Evolutionary conservation across 1,140 invertebrate species (phyloP).

Genomic region (Cyphomyrmex costatus): DNA sequence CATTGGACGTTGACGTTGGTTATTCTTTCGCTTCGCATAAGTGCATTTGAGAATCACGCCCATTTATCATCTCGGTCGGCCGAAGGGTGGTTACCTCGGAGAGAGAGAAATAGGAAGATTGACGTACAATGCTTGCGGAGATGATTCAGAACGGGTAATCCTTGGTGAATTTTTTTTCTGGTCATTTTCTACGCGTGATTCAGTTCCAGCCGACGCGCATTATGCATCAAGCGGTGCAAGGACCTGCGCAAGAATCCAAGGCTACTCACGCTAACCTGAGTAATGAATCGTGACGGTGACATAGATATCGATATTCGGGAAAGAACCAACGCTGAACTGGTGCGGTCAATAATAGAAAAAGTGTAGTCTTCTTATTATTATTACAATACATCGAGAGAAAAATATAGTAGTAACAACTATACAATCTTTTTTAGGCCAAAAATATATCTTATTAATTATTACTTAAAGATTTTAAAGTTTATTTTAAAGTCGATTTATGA

Average conservation of each 20-base stretch:
- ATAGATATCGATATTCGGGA: slow-evolving; percentile 31
- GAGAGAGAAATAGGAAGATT: slow-evolving; percentile 42
- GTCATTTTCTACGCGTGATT: slow-evolving; percentile 50
- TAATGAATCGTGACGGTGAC: slow-evolving; percentile 47
- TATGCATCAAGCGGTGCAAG: slow-evolving; percentile 54
- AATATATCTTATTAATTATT: no score
- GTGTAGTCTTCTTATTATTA: no score
- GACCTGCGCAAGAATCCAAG: slow-evolving; percentile 48
- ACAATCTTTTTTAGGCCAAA: no score
- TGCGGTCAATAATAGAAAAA: background rate
- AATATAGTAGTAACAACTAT: no score
- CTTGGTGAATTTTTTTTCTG: slow-evolving; percentile 32
- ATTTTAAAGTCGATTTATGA: no score
- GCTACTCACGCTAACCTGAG: background rate
- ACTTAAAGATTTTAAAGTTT: no score
- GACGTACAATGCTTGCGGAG: slow-evolving; percentile 52
- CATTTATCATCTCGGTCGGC: slow-evolving; percentile 56
- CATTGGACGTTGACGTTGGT: slow-evolving; percentile 34
- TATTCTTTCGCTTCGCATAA: slow-evolving; percentile 52
- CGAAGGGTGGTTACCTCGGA: slow-evolving; percentile 11
- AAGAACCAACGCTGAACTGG: background rate
- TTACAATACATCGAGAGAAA: no score
- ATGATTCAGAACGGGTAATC: slow-evolving; percentile 67
- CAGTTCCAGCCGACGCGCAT: slow-evolving; percentile 48
- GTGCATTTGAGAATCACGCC: slow-evolving; percentile 54